Base-by-base conservation (phyloP, 2,888 invertebrate species). In the Nesidiocoris tenuis region DNA sequence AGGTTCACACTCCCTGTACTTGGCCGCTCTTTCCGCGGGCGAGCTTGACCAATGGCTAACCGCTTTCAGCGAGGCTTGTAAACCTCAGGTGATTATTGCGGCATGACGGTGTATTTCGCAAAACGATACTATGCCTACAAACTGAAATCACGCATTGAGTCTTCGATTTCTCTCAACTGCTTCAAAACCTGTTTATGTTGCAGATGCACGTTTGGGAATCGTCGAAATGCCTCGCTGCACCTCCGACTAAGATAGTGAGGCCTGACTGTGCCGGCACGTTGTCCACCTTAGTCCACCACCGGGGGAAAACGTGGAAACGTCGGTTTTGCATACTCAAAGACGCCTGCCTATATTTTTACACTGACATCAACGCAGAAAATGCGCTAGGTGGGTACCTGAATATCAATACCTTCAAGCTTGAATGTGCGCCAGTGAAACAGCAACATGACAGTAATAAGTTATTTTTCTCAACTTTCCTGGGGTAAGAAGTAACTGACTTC, bases 241-340 rank as follows among this genome's bases (percentile, higher is more conserved):
- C 94, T n/a, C 92, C 94, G 0, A 89, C 89, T 68, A 89, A 90
- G 55, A 91, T 96, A 78, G 87, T 89, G 17, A 87, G 91, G 77
- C 93, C 96, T 0, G 96, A 97, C 83, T 97, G 96, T 84, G 93
- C 92, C 82, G 97, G 97, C n/a, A 93, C 93, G 84, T 87, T 97
- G 76, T 90, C 91, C 85, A 96, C 96, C 85, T 87, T 96, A 79
- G 83, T 84, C 68, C 83, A 83, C 61, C 83, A 84, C 25, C 92
- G 94, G 87, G 92, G 93, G 82, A 86, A 85, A 80, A 91, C 93
- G 19, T 97, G 96, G 96, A 92, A 92, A 78, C 90, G 93, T 82
- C 88, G 95, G 71, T 97, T 95, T 85, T 96, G 96, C 86, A 93
- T 98, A 54, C 87, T 97, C 63, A 97, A 96, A 84, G 96, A 96